phyloP scores from a whole-genome alignment of 2,888 invertebrate species.

The Lomographa bimaculata region DNA sequence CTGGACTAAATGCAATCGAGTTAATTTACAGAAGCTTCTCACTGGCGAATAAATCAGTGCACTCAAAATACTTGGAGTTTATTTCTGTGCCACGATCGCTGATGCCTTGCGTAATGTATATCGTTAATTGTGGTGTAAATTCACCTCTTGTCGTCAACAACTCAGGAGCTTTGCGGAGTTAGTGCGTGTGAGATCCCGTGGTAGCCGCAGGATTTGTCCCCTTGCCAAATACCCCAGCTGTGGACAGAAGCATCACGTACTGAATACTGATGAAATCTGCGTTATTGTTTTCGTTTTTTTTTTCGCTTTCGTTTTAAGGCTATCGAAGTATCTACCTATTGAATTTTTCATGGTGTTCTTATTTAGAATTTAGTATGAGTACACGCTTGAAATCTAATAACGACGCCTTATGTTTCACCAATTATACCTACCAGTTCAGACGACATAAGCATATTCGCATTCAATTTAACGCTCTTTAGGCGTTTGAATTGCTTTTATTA shows the following conservation, averaged over 20 bases:
- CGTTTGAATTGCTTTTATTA: conserved; percentile 68
- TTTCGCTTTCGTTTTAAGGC: conserved; percentile 69
- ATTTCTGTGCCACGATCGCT: conserved; percentile 48
- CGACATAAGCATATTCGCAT: conserved; percentile 73
- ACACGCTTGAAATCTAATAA: conserved; percentile 57
- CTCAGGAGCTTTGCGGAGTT: conserved; percentile 47
- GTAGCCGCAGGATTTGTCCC: conserved; percentile 58
- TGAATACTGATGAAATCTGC: conserved; percentile 77
- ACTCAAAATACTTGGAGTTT: conserved; percentile 52
- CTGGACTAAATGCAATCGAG: conserved; percentile 46
- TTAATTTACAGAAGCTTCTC: conserved; percentile 50
- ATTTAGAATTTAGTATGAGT: conserved; percentile 65
- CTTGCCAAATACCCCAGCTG: conserved; percentile 78
- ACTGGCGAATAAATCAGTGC: conserved; percentile 51
- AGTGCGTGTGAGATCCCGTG: conserved; percentile 42
- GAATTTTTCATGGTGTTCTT: conserved; percentile 75
- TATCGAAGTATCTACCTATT: conserved; percentile 70
- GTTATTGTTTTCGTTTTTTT: conserved; percentile 75
- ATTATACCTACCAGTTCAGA: conserved; percentile 60
- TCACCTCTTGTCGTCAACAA: conserved; percentile 48
- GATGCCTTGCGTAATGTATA: conserved; percentile 61
- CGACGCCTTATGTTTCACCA: conserved; percentile 65
- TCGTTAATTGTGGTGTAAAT: conserved; percentile 59
- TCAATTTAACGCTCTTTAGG: conserved; percentile 62
- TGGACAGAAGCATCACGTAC: conserved; percentile 62